Evolutionary conservation across 2,797 vertebrate species (phyloP), one percentile per base, ranked within the genome.

Genomic region (Lutjanus argentimaculatus): DNA sequence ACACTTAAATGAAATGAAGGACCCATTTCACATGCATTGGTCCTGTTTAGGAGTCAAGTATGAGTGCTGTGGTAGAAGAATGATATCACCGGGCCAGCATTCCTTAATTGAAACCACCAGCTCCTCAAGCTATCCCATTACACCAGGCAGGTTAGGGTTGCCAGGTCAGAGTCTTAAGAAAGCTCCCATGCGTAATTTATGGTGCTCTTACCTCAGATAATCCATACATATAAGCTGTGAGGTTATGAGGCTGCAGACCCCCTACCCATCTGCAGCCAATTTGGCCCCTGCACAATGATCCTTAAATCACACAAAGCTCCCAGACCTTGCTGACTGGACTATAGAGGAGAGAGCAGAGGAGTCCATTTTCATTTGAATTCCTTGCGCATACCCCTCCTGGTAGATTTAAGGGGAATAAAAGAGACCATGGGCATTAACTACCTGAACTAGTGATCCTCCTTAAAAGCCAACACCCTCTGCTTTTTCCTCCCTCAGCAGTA

Each of bases 241-340:
- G 88, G 86, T 91, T 84, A 91, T 87, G 83, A 90, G 84, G 85
- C 87, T 79, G 75, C 70, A 67, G 86, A 89, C 77, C 91, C 76
- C 49, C 85, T 79, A 86, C 87, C 81, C 90, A 92, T 93, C 90
- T 94, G 91, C 85, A 90, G 90, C 83, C 91, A 92, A 92, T 93
- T 93, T 91, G 72, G 82, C 85, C 72, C 62, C 73, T 67, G 8
- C 86, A 79, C 89, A 91, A 89, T 91, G 88, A 83, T 77, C 62
- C 72, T 87, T 91, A 92, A 93, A 94, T 93, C 93, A 91, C 82
- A 83, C 80, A 81, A 75, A 75, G 88, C 86, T 70, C 66, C 53
- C 64, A 82, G 82, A 84, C 88, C 55, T 73, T 8, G 82, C 79
- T 85, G 85, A 80, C 84, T 70, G 48, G 77, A 87, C 86, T 90